Evolutionary conservation across 2,797 vertebrate species (phyloP).

Genomic region (Lagodon rhomboides): DNA sequence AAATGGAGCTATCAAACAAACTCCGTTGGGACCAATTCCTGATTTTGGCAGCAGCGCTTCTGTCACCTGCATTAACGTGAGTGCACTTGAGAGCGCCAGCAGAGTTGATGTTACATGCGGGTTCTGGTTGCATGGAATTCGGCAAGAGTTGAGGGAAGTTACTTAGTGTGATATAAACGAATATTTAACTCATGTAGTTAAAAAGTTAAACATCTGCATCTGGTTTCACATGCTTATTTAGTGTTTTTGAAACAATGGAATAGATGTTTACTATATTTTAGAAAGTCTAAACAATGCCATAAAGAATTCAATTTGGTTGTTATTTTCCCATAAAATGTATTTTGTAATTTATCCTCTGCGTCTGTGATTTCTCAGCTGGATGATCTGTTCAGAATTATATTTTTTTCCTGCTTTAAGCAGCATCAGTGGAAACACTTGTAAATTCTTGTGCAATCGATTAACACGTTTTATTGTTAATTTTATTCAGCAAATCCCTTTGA

Average conservation of each 20-base stretch:
- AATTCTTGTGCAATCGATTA: conserved; percentile 51
- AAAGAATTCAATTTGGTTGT: conserved; percentile 31
- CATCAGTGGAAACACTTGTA: conserved; percentile 41
- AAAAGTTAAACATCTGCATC: conserved; percentile 44
- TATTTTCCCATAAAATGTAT: conserved; percentile 32
- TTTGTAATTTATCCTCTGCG: conserved; percentile 24
- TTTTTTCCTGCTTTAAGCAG: conserved; percentile 32
- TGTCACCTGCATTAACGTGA: conserved; percentile 91
- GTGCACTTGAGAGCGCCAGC: conserved; percentile 78
- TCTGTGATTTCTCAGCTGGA: conserved; percentile 29
- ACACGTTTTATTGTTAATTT: conserved; percentile 45
- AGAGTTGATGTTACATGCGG: conserved; percentile 53
- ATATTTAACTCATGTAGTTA: conserved; percentile 31
- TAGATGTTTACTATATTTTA: conserved; percentile 33
- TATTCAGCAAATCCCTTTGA: conserved; percentile 28
- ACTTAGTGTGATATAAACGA: conserved; percentile 22
- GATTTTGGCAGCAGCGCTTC: conserved; percentile 86
- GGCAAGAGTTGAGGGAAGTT: conserved; percentile 24
- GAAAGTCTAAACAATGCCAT: conserved; percentile 22
- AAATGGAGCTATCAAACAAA: conserved; percentile 87
- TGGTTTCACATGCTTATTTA: conserved; percentile 37
- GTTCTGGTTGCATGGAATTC: conserved; percentile 25
- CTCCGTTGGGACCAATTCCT: conserved; percentile 87
- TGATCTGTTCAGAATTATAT: conserved; percentile 54
- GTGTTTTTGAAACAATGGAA: conserved; percentile 42